Conservation (phyloP, 1,140 invertebrate species). For the Drosophila orosa region DNA sequence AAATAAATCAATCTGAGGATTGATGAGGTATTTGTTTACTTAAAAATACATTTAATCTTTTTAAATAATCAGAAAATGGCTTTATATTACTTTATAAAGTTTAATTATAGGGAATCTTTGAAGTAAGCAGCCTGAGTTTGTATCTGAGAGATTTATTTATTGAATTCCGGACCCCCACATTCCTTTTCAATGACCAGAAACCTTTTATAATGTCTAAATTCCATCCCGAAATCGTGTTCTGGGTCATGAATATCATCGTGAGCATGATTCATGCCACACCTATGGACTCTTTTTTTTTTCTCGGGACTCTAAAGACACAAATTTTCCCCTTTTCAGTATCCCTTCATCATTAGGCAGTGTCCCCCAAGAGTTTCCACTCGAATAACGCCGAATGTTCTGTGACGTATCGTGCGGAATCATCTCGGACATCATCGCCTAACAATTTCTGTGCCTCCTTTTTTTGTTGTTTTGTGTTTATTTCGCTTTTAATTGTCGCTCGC, state of each 20-base stretch:
- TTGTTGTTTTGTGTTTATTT: constrained; percentile 49
- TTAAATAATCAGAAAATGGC: background rate
- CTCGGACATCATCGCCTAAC: constrained; percentile 56
- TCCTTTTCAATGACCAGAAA: constrained; percentile 23
- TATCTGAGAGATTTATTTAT: constrained; percentile 1
- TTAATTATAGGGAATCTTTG: background rate
- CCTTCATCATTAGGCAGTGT: constrained; percentile 60
- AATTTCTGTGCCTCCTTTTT: constrained; percentile 25
- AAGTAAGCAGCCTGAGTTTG: background rate
- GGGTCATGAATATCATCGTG: constrained; percentile 16
- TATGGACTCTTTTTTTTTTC: constrained; percentile 1
- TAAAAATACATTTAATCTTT: background rate
- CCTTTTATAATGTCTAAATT: background rate
- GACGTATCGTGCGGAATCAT: constrained; percentile 70
- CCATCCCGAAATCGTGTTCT: constrained; percentile 5
- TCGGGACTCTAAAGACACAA: background rate
- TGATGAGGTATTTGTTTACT: background rate
- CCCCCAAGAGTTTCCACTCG: constrained; percentile 67
- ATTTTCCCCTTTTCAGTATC: constrained; percentile 1
- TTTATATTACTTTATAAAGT: background rate
- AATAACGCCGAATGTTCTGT: constrained; percentile 76
- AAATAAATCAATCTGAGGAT: background rate
- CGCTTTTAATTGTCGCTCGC: constrained; percentile 73
- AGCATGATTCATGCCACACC: constrained; percentile 23
- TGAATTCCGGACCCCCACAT: background rate